Percentiles rank a stretch among this genome's conserved stretches.
These are phyloP conservation scores for Lethocerus indicus DNA, from an alignment of 1,140 invertebrate species.

Conservation along the genomic window DNA sequence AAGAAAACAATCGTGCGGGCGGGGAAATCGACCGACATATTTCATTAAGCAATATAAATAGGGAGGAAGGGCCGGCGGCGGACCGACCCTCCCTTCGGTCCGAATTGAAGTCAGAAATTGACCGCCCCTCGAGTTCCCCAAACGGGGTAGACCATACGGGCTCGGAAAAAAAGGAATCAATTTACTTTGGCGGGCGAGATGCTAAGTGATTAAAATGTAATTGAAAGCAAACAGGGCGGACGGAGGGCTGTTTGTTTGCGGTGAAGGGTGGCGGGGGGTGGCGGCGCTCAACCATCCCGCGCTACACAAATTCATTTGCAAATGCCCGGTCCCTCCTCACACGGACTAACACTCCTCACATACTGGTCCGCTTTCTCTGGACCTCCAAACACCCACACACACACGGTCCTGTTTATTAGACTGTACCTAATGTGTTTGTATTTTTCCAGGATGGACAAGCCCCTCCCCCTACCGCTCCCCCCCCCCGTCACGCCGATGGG, in stretches of 20 bases:
- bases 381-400: too few species aligned
- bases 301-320: slow-evolving; percentile 4
- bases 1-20: slow-evolving; percentile 13
- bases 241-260: not conserved
- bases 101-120: slow-evolving; percentile 3
- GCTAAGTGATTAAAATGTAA: slow-evolving; percentile 17
- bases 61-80: not conserved
- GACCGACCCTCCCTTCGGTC: not conserved
- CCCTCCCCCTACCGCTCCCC: too few species aligned
- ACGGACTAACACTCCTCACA: too few species aligned
- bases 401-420: too few species aligned
- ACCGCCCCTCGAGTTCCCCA: not conserved
- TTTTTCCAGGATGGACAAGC: too few species aligned
- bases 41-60: slow-evolving; percentile 17
- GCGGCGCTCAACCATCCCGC: too few species aligned
- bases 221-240: slow-evolving; percentile 15
- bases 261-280: not conserved
- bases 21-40: slow-evolving; percentile 4
- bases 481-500: too few species aligned
- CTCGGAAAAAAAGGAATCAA: slow-evolving; percentile 12
- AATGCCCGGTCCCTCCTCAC: not conserved
- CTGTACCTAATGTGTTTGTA: too few species aligned
- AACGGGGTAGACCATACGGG: not conserved
- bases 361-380: too few species aligned
- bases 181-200: slow-evolving; percentile 9